Base-by-base conservation (phyloP, 2,888 invertebrate genomes). In the Julus scanicus region DNA sequence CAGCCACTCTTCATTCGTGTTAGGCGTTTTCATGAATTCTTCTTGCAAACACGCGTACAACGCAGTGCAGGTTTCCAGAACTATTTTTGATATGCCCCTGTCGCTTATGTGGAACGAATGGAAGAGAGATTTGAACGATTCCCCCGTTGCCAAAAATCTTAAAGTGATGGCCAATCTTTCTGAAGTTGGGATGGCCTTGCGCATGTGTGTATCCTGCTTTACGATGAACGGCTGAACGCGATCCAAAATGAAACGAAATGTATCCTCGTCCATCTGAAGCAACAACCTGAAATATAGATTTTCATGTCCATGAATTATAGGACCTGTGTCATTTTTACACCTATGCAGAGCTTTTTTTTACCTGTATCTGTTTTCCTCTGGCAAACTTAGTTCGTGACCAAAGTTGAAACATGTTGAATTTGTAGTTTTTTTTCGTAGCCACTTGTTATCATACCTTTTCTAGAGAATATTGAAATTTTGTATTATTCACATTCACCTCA, bases 161-260 rank as follows among this genome's bases (percentile, higher is more conserved):
- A 87, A 40, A 37, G 87, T 87, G 20, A 80, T 48, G 39, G 87
- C 63, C n/a, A 87, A 39, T 37, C 44, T 39, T 29, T 87, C 71
- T 1, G 71, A 11, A 17, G 87, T 17, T 1, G 71, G 63, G 15
- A 87, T 80, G 87, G 87, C 87, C 15, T 39, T 40, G 57, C 87
- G 87, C 87, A 87, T 80, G 8, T 40, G 40, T n/a, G 87, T 71
- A 39, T 87, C 87, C 39, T 87, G 63, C 39, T 87, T 87, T n/a
- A 37, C 71, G 80, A 87, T 87, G 39, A 71, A 39, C 2, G 87
- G 87, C 29, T 63, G 80, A 17, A 87, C 80, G 1, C 37, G 39
- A 9, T 39, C 80, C 80, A 87, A 40, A 17, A 87, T 86, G 11
- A 71, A 71, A 29, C 20, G 8, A 29, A 71, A 71, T 9, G 71